Evolutionary conservation across 2,113 vertebrate genomes (phyloP).

Genomic region (Cephalopholis sonnerati): DNA sequence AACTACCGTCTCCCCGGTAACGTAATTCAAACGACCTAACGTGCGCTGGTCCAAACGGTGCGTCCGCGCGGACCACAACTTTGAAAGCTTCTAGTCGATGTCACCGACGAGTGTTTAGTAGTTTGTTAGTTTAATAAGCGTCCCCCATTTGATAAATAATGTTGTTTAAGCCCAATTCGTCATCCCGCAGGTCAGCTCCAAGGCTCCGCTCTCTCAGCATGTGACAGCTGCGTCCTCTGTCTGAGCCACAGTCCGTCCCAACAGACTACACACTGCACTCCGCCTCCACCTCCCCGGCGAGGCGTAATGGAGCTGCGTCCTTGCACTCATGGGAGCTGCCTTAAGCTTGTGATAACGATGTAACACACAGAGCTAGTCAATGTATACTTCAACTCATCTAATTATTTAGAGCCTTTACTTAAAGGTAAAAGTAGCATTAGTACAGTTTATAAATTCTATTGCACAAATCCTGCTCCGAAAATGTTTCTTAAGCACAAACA

Average conservation of each 20-base stretch:
- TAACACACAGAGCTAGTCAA: not conserved
- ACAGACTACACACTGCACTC: constrained; percentile 20
- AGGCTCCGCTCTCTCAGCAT: constrained; percentile 25
- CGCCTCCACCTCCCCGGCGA: constrained; percentile 27
- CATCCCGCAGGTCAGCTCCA: not conserved
- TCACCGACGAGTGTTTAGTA: not conserved
- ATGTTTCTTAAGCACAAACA: too few species aligned
- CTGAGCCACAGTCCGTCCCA: constrained; percentile 10
- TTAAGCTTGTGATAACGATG: too few species aligned
- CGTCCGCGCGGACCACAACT: constrained; percentile 14
- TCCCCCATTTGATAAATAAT: not conserved
- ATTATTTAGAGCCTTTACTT: too few species aligned
- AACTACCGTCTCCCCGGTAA: constrained; percentile 52
- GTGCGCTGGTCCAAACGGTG: constrained; percentile 14
- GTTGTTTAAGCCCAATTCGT: not conserved
- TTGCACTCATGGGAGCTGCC: not conserved
- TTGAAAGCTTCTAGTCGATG: not conserved
- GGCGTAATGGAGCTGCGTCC: not conserved
- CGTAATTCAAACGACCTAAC: constrained; percentile 23
- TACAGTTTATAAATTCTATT: too few species aligned
- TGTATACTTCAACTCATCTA: too few species aligned
- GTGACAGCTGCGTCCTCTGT: constrained; percentile 72
- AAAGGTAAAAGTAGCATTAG: too few species aligned
- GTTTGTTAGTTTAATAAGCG: not conserved
- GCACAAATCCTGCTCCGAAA: too few species aligned